phyloP scores from a whole-genome alignment of 2,113 vertebrate genomes.

The Neomonachus schauinslandi region DNA sequence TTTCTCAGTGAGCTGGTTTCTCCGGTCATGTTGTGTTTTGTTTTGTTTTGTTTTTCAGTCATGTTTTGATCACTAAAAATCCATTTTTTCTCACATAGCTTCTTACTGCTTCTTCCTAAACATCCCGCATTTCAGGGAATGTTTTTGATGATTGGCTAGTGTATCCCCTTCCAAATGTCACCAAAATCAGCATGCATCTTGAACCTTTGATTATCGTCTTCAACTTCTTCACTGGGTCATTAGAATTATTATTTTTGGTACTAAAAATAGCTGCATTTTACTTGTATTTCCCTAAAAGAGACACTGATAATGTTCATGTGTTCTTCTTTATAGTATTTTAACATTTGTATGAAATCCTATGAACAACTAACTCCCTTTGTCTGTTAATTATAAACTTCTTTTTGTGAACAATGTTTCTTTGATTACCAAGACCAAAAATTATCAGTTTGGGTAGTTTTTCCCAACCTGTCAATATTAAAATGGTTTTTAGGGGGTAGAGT shows the following conservation, averaged over 20 bases:
- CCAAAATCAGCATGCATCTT: not conserved
- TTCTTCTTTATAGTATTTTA: conserved; percentile 16
- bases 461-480: conserved; percentile 6
- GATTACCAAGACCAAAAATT: not conserved
- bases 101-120: not conserved
- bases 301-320: not conserved
- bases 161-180: not conserved
- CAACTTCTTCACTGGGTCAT: not conserved
- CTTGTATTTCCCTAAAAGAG: not conserved
- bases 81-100: not conserved
- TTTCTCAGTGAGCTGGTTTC: not conserved
- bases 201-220: conserved; percentile 12
- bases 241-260: not conserved
- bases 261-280: not conserved
- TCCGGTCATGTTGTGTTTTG: not conserved
- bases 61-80: conserved; percentile 8
- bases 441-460: not conserved
- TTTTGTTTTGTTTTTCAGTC: not conserved
- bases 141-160: not conserved
- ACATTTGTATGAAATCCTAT: not conserved
- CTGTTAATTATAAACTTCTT: not conserved
- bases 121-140: fast-evolving
- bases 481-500: not conserved
- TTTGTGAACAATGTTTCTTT: not conserved
- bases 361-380: not conserved